Base-by-base conservation (phyloP, 92 coral and sea anemone genomes). In the Palythoa grandis region DNA sequence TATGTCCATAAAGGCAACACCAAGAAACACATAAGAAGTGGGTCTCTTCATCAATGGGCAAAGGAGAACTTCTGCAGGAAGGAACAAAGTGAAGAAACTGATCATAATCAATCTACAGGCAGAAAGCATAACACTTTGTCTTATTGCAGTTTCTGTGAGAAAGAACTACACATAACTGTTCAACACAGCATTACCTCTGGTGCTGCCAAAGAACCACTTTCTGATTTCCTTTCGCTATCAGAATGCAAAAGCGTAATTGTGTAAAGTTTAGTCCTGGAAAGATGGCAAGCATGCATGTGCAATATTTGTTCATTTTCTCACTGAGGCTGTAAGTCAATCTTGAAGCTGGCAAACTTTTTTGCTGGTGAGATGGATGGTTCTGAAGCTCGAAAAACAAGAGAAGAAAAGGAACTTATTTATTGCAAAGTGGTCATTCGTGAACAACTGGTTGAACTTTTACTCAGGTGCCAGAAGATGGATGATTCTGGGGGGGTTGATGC, bases 341-440 rank as follows among this genome's bases (percentile, higher is more conserved):
- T 87, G 89, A n/a, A 1, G 40, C 66, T 79, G 66, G 35, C 74
- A 87, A 87, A 53, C 38, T 67, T 86, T 77, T 86, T 77, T 11
- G 70, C 84, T 50, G 89, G 89, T 8, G 84, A 86, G 50, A 76
- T 74, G 74, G 88, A 74, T 58, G 74, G 82, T 38, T 84, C 88
- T 25, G 74, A 84, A 77, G 82, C 82, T 2, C 52, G 74, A 16
- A 74, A 84, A 74, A 84, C 66, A 7, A 74, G 48, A 68, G 88
- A 84, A 11, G 80, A 65, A 85, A 56, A 85, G 77, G 68, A 76
- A 66, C 84, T 86, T 10, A 50, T 86, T 74, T 77, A 86, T 52
- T 86, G 85, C 65, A 86, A 86, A 78, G 77, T 86, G 19, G 85
- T 86, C 77, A 69, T 86, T 19, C 84, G 85, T 68, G 89, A 78